Percentiles rank a stretch among this genome's conserved stretches.
phyloP scores from a whole-genome alignment of 1,140 invertebrate species.

The Schlechtendalia chinensis region DNA sequence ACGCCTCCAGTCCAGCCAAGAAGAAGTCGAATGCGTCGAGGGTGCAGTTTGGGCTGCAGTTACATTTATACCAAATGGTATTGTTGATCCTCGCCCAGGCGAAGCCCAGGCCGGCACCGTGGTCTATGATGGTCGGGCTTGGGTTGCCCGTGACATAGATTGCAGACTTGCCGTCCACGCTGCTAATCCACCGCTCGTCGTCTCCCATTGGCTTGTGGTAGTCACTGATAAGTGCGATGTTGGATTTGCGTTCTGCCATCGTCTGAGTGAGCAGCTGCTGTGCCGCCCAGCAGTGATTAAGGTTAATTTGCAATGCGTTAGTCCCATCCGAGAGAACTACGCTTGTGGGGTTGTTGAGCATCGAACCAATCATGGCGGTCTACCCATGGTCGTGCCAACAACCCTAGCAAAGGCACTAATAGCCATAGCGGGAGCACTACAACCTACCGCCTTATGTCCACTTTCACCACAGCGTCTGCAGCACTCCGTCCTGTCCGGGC shows the following conservation, averaged over 20 bases:
- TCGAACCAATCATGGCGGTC: neutral
- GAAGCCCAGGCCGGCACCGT: neutral
- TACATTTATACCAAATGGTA: neutral
- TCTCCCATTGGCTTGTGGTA: neutral
- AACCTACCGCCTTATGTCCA: neutral
- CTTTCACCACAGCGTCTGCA: neutral
- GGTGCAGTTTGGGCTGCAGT: neutral
- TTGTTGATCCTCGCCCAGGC: neutral
- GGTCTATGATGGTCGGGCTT: rapidly evolving
- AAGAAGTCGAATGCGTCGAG: neutral
- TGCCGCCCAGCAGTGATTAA: neutral
- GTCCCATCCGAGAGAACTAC: neutral
- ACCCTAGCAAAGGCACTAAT: neutral
- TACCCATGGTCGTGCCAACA: rapidly evolving
- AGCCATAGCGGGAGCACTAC: neutral
- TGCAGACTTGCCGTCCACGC: neutral
- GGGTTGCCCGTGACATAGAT: neutral
- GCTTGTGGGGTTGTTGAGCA: too few relatives aligned
- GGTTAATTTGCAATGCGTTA: neutral
- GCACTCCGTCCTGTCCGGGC: neutral
- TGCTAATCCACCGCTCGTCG: neutral
- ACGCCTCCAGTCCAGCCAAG: neutral
- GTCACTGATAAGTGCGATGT: neutral
- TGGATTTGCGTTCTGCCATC: neutral
- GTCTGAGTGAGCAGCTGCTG: neutral